Conservation (phyloP, 2,888 invertebrate genomes). For the Calameuta pallipes region DNA sequence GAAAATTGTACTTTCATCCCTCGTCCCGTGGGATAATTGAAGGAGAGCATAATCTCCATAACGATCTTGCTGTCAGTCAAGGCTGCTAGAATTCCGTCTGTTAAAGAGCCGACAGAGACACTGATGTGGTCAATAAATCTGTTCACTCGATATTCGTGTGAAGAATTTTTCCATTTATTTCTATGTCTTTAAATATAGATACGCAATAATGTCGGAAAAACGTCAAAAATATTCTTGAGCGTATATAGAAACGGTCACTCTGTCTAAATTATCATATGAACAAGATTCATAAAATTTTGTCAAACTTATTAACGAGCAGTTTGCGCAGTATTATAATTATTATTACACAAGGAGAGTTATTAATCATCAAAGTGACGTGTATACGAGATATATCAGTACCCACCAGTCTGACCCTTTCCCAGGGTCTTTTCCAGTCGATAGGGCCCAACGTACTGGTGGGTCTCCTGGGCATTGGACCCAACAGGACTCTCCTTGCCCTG, state of each 20-base stretch:
- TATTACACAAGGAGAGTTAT: neutral
- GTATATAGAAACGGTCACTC: neutral
- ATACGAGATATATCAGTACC: slow-evolving; percentile 47
- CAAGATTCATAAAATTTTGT: neutral
- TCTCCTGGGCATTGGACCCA: slow-evolving; percentile 70
- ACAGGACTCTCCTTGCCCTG: slow-evolving; percentile 61
- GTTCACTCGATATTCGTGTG: neutral
- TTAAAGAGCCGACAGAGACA: neutral
- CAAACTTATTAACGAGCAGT: neutral
- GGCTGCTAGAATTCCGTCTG: neutral
- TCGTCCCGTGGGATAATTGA: neutral
- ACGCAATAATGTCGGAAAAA: neutral
- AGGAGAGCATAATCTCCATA: neutral
- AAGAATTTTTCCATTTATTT: neutral
- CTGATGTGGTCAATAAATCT: neutral
- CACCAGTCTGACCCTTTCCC: slow-evolving; percentile 99
- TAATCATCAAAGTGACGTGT: neutral
- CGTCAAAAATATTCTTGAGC: neutral
- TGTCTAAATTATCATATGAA: neutral
- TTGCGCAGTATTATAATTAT: neutral
- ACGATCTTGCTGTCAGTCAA: neutral
- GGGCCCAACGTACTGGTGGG: slow-evolving; percentile 97
- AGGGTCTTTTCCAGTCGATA: slow-evolving; percentile 98
- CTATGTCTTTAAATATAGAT: neutral
- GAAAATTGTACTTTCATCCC: neutral